Percentiles rank a stretch among this genome's conserved stretches.
These are phyloP conservation scores for Mesaphorura yosii DNA, from an alignment of 1,140 invertebrate species.

Conservation along the genomic window DNA sequence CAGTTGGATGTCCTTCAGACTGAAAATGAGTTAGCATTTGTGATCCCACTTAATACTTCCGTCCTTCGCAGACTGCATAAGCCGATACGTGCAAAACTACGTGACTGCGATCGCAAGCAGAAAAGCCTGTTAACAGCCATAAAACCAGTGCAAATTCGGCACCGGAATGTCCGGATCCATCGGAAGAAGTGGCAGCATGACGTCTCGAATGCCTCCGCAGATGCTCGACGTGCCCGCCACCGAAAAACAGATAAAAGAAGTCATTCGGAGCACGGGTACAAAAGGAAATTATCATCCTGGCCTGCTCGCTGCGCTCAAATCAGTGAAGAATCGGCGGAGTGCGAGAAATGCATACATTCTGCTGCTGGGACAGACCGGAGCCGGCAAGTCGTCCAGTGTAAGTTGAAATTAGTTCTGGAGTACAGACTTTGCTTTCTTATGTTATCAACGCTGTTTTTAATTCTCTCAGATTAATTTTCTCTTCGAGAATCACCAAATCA, in stretches of 20 bases:
- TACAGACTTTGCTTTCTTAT: not conserved
- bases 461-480: not conserved
- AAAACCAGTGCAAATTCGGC: no score
- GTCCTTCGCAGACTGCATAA: no score
- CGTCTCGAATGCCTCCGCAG: no score
- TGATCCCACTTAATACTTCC: no score
- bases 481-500: not conserved
- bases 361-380: constrained; percentile 5
- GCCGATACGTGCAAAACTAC: no score
- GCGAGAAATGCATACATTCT: constrained; percentile 8
- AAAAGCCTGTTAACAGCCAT: no score
- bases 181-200: no score
- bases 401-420: not conserved
- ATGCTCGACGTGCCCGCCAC: not conserved
- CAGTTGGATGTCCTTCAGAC: no score
- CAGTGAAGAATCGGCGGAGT: not conserved
- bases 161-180: no score
- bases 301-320: not conserved
- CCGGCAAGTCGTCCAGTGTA: constrained; percentile 8
- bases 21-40: no score
- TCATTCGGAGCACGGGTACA: not conserved
- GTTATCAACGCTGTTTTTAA: not conserved
- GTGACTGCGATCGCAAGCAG: no score
- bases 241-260: not conserved
- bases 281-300: not conserved